Evolutionary conservation across 2,888 invertebrate species (phyloP), one percentile per base, ranked within the genome.

Genomic region (Salticus scenicus): DNA sequence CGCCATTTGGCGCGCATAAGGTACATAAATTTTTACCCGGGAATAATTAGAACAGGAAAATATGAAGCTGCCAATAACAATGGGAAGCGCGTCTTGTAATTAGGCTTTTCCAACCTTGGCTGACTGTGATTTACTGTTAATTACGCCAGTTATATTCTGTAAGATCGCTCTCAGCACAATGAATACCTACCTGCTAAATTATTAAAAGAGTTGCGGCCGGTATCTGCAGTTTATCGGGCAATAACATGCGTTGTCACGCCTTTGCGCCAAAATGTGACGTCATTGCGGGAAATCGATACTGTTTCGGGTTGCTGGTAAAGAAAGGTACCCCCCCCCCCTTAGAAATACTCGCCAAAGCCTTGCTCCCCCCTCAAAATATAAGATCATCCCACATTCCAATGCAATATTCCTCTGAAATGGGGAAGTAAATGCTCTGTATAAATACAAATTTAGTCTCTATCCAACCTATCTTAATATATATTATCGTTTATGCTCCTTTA

Each of bases 191-290:
- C 78, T 85, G 63, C 78, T 85, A 78, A 85, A 85, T 85, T 85
- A 85, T 85, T 85, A 79, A 85, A 78, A 84, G 77, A 77, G 66
- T 84, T 84, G 83, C 83, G 83, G 83, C 78, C 79, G 74, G 73
- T 85, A 85, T 85, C 84, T 85, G 84, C 84, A 79, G 77, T 84
- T 79, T 85, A 85, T 85, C 84, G 84, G 74, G 84, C 74, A 79
- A 85, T 85, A 85, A 85, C 84, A 79, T 73, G 78, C 84, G 74
- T 85, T 85, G 84, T 85, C 84, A 85, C 84, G 84, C 84, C 84
- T 79, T 85, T 85, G 84, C 84, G 78, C 84, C 84, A 85, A 85
- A 85, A 74, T 77, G 78, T 85, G 84, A 85, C 84, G 84, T 85
- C 84, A 85, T 79, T 85, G 84, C 84, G 70, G 84, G 84, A 85